Evolutionary conservation across 2,888 invertebrate genomes (phyloP).

Genomic region (Nasonia oneida): DNA sequence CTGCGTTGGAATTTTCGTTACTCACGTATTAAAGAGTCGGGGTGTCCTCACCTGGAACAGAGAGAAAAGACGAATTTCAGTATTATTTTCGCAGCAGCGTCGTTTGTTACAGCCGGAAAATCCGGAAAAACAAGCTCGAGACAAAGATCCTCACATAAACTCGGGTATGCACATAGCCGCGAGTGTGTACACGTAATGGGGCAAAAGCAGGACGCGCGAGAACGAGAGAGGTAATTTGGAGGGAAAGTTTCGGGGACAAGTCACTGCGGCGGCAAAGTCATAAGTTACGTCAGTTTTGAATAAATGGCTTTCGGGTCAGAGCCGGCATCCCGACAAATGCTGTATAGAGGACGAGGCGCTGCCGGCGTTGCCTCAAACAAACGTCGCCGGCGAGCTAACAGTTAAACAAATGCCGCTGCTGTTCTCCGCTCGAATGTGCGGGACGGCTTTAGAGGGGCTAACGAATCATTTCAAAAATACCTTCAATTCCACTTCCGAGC

Average conservation of each 20-base stretch:
- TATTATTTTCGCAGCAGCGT: neutral
- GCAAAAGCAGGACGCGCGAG: neutral
- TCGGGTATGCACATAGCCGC: neutral
- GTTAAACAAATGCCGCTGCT: conserved; percentile 14
- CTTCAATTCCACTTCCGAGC: neutral
- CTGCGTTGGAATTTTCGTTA: neutral
- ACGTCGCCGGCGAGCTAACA: neutral
- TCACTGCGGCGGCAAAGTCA: conserved; percentile 34
- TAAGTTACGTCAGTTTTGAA: conserved; percentile 59
- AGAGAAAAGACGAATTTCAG: conserved; percentile 1
- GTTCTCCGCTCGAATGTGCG: neutral
- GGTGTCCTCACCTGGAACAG: conserved; percentile 38
- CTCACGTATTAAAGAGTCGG: neutral
- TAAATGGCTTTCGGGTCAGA: conserved; percentile 55
- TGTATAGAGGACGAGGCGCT: neutral
- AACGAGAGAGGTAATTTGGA: conserved; percentile 20
- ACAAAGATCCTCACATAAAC: conserved; percentile 17
- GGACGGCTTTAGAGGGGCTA: neutral
- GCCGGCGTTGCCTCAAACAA: neutral
- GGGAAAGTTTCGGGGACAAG: conserved; percentile 22
- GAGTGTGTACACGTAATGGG: conserved; percentile 5
- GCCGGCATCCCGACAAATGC: conserved; percentile 44
- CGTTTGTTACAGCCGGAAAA: neutral
- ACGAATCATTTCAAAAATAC: no score
- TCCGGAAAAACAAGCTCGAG: neutral